These are phyloP conservation scores for Leucozona laternaria DNA, from an alignment of 2,888 invertebrate genomes.

Conservation along the genomic window DNA sequence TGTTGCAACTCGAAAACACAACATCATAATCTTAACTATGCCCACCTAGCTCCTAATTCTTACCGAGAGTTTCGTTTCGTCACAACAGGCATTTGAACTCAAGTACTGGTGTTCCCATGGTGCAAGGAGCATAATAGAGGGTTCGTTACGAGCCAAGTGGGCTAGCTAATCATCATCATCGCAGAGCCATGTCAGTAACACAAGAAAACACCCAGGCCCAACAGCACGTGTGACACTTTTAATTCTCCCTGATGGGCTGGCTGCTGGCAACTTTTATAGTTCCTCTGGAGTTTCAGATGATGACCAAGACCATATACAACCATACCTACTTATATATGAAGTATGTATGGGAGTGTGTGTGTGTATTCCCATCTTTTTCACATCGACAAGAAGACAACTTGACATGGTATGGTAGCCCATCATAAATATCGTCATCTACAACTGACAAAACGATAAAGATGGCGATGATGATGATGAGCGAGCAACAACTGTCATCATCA, in stretches of 20 bases:
- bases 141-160: constrained; percentile 9
- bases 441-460: constrained; percentile 11
- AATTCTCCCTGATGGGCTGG: constrained; percentile 23
- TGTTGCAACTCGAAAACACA: constrained; percentile 28
- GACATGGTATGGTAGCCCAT: constrained; percentile 37
- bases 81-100: constrained; percentile 49
- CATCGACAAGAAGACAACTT: constrained; percentile 63
- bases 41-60: constrained; percentile 26
- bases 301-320: neutral
- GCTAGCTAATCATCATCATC: constrained; percentile 64
- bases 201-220: constrained; percentile 40
- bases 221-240: constrained; percentile 74
- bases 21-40: constrained; percentile 36
- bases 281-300: neutral
- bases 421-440: neutral
- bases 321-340: too few species aligned
- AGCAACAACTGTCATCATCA: constrained; percentile 66
- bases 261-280: constrained; percentile 37
- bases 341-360: neutral
- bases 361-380: constrained; percentile 40
- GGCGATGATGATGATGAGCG: constrained; percentile 41
- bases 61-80: constrained; percentile 39
- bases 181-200: constrained; percentile 16
- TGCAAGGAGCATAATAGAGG: constrained; percentile 7
- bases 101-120: constrained; percentile 48